Base-by-base conservation (phyloP, 2,113 vertebrate species). In the Thryonomys swinderianus region DNA sequence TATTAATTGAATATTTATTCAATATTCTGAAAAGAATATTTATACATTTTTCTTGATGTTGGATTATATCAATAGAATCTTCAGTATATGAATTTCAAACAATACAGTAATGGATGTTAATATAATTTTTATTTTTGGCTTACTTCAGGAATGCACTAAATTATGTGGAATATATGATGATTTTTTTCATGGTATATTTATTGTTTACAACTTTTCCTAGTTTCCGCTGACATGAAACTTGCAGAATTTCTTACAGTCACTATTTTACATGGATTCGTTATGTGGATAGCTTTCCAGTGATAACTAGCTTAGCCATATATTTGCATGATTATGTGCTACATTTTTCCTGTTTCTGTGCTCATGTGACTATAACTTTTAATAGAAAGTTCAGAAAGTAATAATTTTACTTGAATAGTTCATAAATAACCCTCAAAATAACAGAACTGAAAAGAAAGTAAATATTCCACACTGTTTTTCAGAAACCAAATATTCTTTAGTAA, bases 11-110 rank as follows among this genome's bases (percentile, higher is more conserved):
- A n/a, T n/a, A n/a, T n/a, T n/a, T n/a, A n/a, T n/a, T n/a, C n/a
- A n/a, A n/a, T 89, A 78, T 76, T 40, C 1, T 71, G 2, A 25
- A 66, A 74, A 57, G 4, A 25, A 78, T 90, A n/a, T 76, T 30
- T 94, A 78, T 76, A 53, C 4, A 48, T 64, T 57, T 90, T 84
- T 69, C 18, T 88, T 88, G 12, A 53, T 67, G 23, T 69, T 71
- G 21, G 32, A 74, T 78, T 67, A 14, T 51, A 61, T 76, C 32
- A 91, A 55, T 8, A 79, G 18, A 79, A 42, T 57, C 9, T 73
- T 90, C 55, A 59, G 17, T 67, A 71, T 86, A 45, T 88, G 34
- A 74, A 34, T 69, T 53, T 96, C 51, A 91, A 93, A 32, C 11
- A 96, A 55, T 86, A 13, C 11, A 37, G 17, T 91, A 82, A 21